Percentiles rank a stretch among this genome's conserved stretches.
Conservation (phyloP, 2,888 invertebrate species). For the Drosophila paracracens region DNA sequence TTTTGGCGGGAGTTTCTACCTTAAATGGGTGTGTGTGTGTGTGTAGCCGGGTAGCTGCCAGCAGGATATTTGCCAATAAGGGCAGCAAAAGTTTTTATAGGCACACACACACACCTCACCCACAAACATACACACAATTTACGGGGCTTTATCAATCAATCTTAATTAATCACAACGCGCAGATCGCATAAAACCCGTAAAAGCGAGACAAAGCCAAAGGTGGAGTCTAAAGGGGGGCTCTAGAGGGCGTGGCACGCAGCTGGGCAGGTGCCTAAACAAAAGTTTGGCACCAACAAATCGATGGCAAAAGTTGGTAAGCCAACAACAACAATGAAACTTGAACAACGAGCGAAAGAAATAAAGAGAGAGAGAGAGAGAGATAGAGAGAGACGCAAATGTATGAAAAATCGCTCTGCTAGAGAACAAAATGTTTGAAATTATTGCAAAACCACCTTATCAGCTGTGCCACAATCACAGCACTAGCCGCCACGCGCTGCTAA, state of each 20-base stretch:
- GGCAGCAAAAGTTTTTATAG: constrained; percentile 77
- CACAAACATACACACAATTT: constrained; percentile 36
- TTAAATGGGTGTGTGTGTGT: constrained; percentile 41
- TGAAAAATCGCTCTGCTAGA: constrained; percentile 10
- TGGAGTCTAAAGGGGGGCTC: constrained; percentile 15
- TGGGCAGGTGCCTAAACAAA: constrained; percentile 57
- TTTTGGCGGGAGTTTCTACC: constrained; percentile 50
- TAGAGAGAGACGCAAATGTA: neutral
- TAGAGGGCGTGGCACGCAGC: constrained; percentile 52
- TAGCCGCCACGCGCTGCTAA: constrained; percentile 24
- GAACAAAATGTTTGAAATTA: constrained; percentile 55
- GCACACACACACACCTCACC: constrained; percentile 53
- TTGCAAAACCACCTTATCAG: constrained; percentile 49
- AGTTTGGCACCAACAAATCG: constrained; percentile 70
- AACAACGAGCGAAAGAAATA: neutral
- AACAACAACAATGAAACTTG: constrained; percentile 22
- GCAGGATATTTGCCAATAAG: constrained; percentile 80
- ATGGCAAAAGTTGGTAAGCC: constrained; percentile 47
- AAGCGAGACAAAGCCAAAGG: constrained; percentile 33
- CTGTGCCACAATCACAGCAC: constrained; percentile 37
- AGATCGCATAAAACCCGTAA: constrained; percentile 75
- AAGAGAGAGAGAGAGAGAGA: neutral
- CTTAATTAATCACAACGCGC: constrained; percentile 84
- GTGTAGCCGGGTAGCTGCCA: constrained; percentile 61
- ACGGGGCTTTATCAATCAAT: constrained; percentile 83